Conservation (phyloP, 2,797 vertebrate genomes). For the Macrochelys suwanniensis region DNA sequence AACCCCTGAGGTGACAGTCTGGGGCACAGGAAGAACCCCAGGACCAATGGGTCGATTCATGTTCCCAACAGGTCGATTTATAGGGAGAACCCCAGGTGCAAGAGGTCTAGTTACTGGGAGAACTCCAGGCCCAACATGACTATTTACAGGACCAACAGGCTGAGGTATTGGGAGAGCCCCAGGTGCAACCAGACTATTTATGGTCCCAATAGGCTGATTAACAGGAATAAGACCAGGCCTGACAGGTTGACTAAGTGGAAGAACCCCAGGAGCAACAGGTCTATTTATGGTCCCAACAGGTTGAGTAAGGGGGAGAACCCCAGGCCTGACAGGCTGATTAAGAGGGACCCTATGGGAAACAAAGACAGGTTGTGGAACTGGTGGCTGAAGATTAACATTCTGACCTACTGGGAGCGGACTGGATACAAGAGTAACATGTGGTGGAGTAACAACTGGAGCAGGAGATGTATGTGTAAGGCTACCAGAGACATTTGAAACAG, state of each 20-base stretch:
- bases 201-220: constrained; percentile 64
- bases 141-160: constrained; percentile 7
- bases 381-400: constrained; percentile 70
- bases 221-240: constrained; percentile 73
- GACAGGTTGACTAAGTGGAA: constrained; percentile 72
- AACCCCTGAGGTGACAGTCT: constrained; percentile 59
- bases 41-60: constrained; percentile 57
- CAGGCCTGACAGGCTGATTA: constrained; percentile 66
- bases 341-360: constrained; percentile 83
- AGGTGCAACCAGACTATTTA: constrained; percentile 45
- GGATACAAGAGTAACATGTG: constrained; percentile 81
- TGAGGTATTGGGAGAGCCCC: constrained; percentile 28
- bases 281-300: constrained; percentile 63
- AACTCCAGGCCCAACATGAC: constrained; percentile 39
- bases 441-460: constrained; percentile 44
- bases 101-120: constrained; percentile 64
- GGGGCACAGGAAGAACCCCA: constrained; percentile 76
- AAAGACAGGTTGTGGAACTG: constrained; percentile 82
- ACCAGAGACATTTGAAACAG: constrained; percentile 71
- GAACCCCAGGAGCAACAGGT: constrained; percentile 60
- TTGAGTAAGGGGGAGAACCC: constrained; percentile 69
- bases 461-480: constrained; percentile 72
- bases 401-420: constrained; percentile 80
- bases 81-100: constrained; percentile 68
- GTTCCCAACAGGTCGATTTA: constrained; percentile 65